phyloP scores from a whole-genome alignment of 2,113 vertebrate genomes.

The Oenanthe oenanthe region DNA sequence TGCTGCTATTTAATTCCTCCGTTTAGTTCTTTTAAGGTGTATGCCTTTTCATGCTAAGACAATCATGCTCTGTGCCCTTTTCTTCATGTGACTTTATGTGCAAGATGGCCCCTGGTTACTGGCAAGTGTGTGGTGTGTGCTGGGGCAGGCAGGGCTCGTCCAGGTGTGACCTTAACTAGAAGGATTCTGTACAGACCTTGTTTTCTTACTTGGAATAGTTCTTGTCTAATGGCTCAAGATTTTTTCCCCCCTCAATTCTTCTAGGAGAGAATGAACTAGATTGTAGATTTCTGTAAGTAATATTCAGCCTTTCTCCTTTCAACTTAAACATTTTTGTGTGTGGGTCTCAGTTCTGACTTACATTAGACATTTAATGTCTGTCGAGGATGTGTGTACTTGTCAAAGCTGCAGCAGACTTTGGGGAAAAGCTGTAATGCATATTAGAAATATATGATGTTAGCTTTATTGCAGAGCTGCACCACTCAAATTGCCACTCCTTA shows the following conservation, averaged over 20 bases:
- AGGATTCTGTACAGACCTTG: background rate
- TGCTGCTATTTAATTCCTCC: background rate
- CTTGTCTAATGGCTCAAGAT: background rate
- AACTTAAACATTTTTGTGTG: background rate
- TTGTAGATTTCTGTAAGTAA: background rate
- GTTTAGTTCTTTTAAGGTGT: background rate
- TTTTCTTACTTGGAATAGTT: background rate
- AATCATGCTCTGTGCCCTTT: background rate
- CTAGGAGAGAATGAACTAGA: background rate
- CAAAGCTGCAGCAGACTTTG: background rate
- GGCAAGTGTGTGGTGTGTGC: fast-evolving
- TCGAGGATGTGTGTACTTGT: background rate
- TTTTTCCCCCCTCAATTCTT: background rate
- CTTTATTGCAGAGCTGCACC: background rate
- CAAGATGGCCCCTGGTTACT: background rate
- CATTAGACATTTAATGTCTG: background rate
- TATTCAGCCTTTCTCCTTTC: background rate
- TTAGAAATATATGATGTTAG: background rate
- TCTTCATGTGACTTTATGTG: background rate
- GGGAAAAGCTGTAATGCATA: background rate
- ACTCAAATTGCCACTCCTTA: background rate
- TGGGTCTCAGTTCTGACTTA: background rate
- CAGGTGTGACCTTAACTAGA: background rate
- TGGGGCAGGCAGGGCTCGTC: background rate
- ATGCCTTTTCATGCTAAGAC: background rate